phyloP scores from a whole-genome alignment of 2,888 invertebrate genomes.

The Deilephila porcellus region DNA sequence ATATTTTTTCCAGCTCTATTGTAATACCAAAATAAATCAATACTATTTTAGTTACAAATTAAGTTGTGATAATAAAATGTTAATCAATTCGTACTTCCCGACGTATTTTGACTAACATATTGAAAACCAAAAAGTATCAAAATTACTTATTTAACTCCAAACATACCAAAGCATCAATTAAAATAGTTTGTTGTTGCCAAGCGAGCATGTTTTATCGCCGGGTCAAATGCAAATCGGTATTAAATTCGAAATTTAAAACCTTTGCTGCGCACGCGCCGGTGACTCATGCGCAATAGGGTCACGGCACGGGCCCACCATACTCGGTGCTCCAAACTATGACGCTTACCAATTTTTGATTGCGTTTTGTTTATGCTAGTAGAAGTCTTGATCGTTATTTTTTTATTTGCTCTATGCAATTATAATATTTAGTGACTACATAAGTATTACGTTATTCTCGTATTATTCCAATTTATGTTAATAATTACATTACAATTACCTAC shows the following conservation, averaged over 20 bases:
- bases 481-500: too few relatives aligned
- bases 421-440: too few relatives aligned
- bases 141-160: not conserved
- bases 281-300: constrained; percentile 83
- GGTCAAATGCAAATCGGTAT: constrained; percentile 63
- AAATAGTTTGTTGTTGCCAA: constrained; percentile 28
- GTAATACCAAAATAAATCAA: too few relatives aligned
- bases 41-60: too few relatives aligned
- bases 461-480: too few relatives aligned
- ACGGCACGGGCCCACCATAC: constrained; percentile 67
- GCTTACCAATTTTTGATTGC: constrained; percentile 76
- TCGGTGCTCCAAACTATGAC: constrained; percentile 54
- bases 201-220: constrained; percentile 64
- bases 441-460: too few relatives aligned
- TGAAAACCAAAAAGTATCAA: not conserved
- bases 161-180: constrained; percentile 21
- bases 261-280: constrained; percentile 79
- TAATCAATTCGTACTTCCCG: too few relatives aligned
- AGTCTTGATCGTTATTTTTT: constrained; percentile 52
- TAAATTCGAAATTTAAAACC: constrained; percentile 77
- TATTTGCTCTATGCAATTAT: not conserved
- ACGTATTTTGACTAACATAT: too few relatives aligned
- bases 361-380: constrained; percentile 53
- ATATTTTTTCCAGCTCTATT: too few relatives aligned
- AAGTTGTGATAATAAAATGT: too few relatives aligned